A percentile compares a stretch with the other conserved stretches of the same genome.
These are phyloP conservation scores for Caretta caretta DNA, from an alignment of 2,113 vertebrate species.

Conservation along the genomic window DNA sequence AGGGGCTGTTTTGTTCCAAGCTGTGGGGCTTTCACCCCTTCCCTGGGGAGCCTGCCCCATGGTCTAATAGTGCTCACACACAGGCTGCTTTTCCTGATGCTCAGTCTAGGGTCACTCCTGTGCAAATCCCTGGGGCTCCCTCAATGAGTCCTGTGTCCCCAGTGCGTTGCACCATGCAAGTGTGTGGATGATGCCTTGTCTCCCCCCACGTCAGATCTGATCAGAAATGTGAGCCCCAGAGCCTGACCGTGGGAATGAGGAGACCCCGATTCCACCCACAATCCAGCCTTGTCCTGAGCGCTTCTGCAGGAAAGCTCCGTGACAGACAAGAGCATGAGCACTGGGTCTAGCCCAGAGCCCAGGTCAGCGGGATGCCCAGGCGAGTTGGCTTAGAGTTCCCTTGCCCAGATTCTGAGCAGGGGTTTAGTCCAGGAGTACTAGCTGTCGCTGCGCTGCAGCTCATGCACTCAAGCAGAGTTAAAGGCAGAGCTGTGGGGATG, in stretches of 20 bases:
- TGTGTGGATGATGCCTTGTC: rapidly evolving
- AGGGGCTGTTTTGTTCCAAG: rapidly evolving
- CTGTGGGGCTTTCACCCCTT: background rate
- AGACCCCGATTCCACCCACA: background rate
- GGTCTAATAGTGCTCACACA: background rate
- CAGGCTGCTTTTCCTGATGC: background rate
- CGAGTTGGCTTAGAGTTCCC: background rate
- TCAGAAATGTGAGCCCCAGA: background rate
- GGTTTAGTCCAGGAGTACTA: no score
- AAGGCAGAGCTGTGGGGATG: background rate
- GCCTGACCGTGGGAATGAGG: background rate
- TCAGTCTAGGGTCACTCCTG: rapidly evolving
- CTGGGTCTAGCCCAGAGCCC: no score
- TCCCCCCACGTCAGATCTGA: rapidly evolving
- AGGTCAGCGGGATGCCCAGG: no score
- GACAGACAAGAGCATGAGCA: no score
- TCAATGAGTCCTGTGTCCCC: rapidly evolving
- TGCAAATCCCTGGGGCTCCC: rapidly evolving
- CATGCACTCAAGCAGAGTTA: background rate
- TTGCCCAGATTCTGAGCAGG: background rate
- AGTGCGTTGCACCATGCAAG: background rate
- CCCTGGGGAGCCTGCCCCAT: background rate
- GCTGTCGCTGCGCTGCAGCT: no score
- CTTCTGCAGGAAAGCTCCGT: background rate
- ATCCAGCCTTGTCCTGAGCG: background rate